phyloP scores from a whole-genome alignment of 2,888 invertebrate genomes.

The Mesorhabditis spiculigera region DNA sequence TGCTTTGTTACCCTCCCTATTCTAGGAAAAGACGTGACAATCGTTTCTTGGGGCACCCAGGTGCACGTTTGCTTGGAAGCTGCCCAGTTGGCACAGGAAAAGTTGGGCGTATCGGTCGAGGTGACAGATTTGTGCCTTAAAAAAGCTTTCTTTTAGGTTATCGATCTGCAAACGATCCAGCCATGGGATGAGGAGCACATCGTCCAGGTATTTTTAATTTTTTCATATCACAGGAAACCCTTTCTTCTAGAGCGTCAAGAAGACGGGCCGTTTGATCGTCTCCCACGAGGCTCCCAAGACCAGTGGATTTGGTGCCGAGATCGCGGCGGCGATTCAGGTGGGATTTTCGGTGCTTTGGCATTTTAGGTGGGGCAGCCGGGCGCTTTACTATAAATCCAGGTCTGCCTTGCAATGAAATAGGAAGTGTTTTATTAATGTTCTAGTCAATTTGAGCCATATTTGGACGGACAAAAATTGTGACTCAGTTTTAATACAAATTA shows the following conservation, averaged over 20 bases:
- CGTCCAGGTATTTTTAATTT: constrained; percentile 69
- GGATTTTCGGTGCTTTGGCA: too few species aligned
- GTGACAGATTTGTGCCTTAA: constrained; percentile 12
- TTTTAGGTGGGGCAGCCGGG: too few species aligned
- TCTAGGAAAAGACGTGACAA: constrained; percentile 77
- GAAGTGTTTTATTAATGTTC: too few species aligned
- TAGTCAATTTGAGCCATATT: too few species aligned
- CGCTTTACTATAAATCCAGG: too few species aligned
- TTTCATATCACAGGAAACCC: not conserved
- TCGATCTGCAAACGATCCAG: constrained; percentile 88
- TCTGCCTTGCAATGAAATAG: too few species aligned
- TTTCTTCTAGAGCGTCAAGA: constrained; percentile 79
- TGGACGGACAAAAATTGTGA: too few species aligned
- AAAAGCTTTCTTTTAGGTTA: constrained; percentile 66
- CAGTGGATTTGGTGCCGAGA: constrained; percentile 89
- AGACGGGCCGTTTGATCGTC: constrained; percentile 85
- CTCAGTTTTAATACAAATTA: too few species aligned
- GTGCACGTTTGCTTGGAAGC: constrained; percentile 82
- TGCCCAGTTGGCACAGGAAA: constrained; percentile 74
- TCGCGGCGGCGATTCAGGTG: constrained; percentile 89
- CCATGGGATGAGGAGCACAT: constrained; percentile 94
- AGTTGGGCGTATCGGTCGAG: constrained; percentile 74
- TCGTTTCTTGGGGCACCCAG: constrained; percentile 76
- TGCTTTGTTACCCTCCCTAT: constrained; percentile 8
- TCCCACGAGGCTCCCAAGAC: constrained; percentile 95